Conservation (phyloP, 2,888 invertebrate species). For the Pterobdella sp. region DNA sequence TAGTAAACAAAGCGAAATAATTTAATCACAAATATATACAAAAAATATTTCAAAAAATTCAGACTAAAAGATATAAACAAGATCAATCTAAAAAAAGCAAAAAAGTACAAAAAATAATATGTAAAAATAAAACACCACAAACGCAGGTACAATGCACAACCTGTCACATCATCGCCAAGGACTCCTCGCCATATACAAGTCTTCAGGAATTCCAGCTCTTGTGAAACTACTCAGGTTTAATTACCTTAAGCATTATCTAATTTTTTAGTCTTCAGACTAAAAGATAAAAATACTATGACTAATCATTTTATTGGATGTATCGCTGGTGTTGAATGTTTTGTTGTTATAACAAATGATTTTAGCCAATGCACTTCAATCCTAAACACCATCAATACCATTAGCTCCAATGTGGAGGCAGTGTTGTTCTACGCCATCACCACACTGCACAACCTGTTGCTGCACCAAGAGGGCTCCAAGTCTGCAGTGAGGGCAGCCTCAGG, state of each 20-base stretch:
- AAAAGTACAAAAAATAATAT: no score
- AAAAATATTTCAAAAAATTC: no score
- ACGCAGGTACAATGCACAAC: constrained; percentile 80
- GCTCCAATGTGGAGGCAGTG: constrained; percentile 91
- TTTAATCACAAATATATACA: no score
- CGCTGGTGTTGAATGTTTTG: neutral
- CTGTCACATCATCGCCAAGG: constrained; percentile 96
- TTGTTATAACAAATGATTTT: neutral
- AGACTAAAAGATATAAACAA: no score
- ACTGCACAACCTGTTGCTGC: constrained; percentile 87
- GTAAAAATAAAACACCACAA: no score
- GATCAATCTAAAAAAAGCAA: no score
- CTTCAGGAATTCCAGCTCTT: constrained; percentile 97
- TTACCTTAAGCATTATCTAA: neutral
- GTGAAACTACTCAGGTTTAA: constrained; percentile 75
- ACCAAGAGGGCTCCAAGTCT: constrained; percentile 97
- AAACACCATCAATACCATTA: constrained; percentile 39
- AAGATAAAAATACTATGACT: neutral
- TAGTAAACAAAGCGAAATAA: no score
- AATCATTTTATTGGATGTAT: neutral
- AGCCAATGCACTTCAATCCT: neutral
- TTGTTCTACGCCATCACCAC: constrained; percentile 98
- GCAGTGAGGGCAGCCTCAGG: constrained; percentile 90
- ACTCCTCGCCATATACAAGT: constrained; percentile 91
- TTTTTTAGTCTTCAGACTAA: neutral